Evolutionary conservation across 2,888 invertebrate genomes (phyloP).

Genomic region (Caenorhabditis imperialis): DNA sequence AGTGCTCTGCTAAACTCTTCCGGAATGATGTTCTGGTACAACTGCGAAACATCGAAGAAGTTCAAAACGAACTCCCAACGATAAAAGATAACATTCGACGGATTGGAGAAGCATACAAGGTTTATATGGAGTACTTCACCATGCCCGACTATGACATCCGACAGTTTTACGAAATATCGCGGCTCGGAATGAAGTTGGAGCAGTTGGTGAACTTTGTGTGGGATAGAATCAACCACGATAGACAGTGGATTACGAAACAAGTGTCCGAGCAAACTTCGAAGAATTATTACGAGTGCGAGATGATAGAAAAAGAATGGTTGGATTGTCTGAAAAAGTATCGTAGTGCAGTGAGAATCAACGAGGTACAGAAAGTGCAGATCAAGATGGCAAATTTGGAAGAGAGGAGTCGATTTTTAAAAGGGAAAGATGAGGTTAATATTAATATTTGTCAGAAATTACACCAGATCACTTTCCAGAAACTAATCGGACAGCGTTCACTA

Average conservation of each 20-base stretch:
- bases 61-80: conserved; percentile 36
- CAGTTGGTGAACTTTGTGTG: conserved; percentile 61
- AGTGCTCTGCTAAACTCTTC: conserved; percentile 52
- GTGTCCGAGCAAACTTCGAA: conserved; percentile 59
- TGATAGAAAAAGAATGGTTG: conserved; percentile 58
- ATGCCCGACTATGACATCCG: conserved; percentile 61
- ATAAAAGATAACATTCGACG: conserved; percentile 35
- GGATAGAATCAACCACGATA: conserved; percentile 62
- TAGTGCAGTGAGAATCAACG: conserved; percentile 40
- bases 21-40: conserved; percentile 61
- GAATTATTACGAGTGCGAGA: conserved; percentile 57
- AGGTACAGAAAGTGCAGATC: conserved; percentile 51
- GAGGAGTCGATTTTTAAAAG: conserved; percentile 32
- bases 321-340: conserved; percentile 54
- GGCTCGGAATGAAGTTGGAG: conserved; percentile 55
- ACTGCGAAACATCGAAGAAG: conserved; percentile 55
- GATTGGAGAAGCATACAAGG: conserved; percentile 48
- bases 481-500: conserved; percentile 48
- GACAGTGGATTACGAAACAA: conserved; percentile 63
- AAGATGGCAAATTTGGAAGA: conserved; percentile 51
- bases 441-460: neutral
- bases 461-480: conserved; percentile 17
- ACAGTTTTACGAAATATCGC: conserved; percentile 61
- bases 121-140: conserved; percentile 50
- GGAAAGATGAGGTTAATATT: conserved; percentile 36